phyloP scores from a whole-genome alignment of 2,113 vertebrate genomes.

The Tricholaema leucomelas region DNA sequence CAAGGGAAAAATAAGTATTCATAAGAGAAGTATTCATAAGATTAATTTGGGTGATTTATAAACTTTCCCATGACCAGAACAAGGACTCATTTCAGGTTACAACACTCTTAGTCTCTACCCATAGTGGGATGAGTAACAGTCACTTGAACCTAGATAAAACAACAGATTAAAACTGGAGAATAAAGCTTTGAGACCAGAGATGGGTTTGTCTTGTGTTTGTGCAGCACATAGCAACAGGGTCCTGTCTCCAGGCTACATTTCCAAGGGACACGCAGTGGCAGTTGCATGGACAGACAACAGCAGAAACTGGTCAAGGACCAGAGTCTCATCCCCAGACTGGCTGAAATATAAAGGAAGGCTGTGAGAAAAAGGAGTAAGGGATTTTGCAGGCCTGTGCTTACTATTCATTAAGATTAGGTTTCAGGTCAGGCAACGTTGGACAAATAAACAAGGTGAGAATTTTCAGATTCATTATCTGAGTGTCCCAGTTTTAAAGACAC shows the following conservation, averaged over 20 bases:
- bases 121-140: background rate
- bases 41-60: background rate
- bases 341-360: fast-evolving
- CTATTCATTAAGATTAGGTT: background rate
- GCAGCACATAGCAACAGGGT: fast-evolving
- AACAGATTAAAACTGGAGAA: background rate
- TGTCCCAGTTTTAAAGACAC: background rate
- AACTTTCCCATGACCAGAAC: background rate
- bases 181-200: background rate
- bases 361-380: background rate
- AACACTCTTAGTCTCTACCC: background rate
- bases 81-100: background rate
- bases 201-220: background rate
- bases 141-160: background rate
- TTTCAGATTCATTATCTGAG: background rate
- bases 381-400: background rate
- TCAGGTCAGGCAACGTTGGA: background rate
- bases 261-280: background rate
- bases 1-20: too few relatives aligned
- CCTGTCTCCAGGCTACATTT: background rate
- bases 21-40: background rate
- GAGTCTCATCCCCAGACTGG: background rate
- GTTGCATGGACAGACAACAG: fast-evolving
- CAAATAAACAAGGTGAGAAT: background rate
- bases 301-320: background rate